These are phyloP conservation scores for Australoheros facetus DNA, from an alignment of 2,797 vertebrate genomes.

Conservation along the genomic window DNA sequence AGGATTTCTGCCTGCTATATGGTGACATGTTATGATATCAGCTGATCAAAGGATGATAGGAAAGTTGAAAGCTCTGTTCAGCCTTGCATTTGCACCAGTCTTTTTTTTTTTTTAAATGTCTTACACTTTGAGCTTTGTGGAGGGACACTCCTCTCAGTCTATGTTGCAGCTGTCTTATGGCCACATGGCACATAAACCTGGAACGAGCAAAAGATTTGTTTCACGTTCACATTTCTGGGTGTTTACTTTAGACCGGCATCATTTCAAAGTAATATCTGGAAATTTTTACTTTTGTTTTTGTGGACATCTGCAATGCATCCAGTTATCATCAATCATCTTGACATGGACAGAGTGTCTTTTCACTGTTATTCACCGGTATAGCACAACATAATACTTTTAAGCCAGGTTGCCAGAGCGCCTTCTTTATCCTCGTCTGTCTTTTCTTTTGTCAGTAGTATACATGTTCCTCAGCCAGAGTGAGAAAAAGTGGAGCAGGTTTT, in stretches of 20 bases:
- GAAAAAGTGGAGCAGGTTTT: conserved; percentile 78
- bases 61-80: conserved; percentile 39
- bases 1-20: conserved; percentile 35
- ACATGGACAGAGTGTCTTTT: conserved; percentile 44
- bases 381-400: conserved; percentile 76
- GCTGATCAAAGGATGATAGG: conserved; percentile 58
- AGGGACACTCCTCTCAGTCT: conserved; percentile 7
- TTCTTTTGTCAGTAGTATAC: conserved; percentile 72
- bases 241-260: background rate
- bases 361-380: conserved; percentile 60
- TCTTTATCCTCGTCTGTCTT: conserved; percentile 64
- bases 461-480: conserved; percentile 69
- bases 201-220: background rate
- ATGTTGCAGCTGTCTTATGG: background rate
- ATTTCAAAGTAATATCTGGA: background rate
- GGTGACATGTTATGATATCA: conserved; percentile 50
- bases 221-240: background rate
- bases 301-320: conserved; percentile 3
- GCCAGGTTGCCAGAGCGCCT: conserved; percentile 60
- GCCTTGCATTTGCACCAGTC: conserved; percentile 37
- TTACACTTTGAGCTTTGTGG: conserved; percentile 5
- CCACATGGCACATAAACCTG: background rate
- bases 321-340: conserved; percentile 41
- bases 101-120: conserved; percentile 17
- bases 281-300: background rate